Evolutionary conservation across 2,797 vertebrate species (phyloP).

Genomic region (Melopsittacus undulatus): DNA sequence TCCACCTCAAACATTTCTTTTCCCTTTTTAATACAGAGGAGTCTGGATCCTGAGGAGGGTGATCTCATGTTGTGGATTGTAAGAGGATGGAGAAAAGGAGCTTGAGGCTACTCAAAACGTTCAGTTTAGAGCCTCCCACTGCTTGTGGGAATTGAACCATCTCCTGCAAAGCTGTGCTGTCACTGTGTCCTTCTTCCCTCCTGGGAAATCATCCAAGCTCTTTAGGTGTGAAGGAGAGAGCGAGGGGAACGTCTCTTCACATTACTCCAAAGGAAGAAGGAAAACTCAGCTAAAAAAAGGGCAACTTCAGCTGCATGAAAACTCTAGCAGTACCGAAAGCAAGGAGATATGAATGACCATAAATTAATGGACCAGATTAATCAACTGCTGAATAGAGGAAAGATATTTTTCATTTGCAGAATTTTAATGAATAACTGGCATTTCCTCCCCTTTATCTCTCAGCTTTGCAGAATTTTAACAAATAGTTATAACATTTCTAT

Average conservation of each 20-base stretch:
- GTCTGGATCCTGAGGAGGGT: not conserved
- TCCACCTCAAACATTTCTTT: not conserved
- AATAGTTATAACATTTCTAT: slow-evolving; percentile 68
- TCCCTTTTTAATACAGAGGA: not conserved
- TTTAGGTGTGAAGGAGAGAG: slow-evolving; percentile 46
- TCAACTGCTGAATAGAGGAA: slow-evolving; percentile 38
- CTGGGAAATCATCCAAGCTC: slow-evolving; percentile 11
- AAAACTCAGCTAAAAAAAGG: slow-evolving; percentile 15
- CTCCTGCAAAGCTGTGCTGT: not conserved
- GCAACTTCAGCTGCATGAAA: slow-evolving; percentile 26
- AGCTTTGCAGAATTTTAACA: slow-evolving; percentile 67
- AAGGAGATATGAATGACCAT: slow-evolving; percentile 38
- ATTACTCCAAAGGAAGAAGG: not conserved
- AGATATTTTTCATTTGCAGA: slow-evolving; percentile 64
- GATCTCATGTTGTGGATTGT: not conserved
- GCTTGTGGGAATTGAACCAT: not conserved
- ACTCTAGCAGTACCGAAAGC: slow-evolving; percentile 8
- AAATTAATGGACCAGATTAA: slow-evolving; percentile 66
- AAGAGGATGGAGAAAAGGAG: not conserved
- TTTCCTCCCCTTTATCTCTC: slow-evolving; percentile 63
- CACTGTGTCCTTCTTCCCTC: not conserved
- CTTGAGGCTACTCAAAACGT: not conserved
- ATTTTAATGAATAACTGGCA: slow-evolving; percentile 67
- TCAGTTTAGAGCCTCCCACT: not conserved
- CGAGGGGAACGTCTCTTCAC: not conserved